These are phyloP conservation scores for Corvus hawaiiensis DNA, from an alignment of 2,113 vertebrate genomes.

Conservation along the genomic window DNA sequence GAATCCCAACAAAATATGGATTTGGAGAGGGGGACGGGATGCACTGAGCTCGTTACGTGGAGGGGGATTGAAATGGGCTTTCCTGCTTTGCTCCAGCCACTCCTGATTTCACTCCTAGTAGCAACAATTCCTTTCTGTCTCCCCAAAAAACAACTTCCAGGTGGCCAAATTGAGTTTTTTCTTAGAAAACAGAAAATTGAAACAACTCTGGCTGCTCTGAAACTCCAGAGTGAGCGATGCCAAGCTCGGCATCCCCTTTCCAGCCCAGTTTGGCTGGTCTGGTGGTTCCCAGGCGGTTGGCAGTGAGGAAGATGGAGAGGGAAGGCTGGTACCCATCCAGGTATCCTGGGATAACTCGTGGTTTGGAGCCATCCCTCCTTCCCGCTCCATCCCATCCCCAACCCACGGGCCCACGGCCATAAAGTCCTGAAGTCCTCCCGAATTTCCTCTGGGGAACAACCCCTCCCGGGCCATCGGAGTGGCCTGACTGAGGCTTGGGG, in stretches of 20 bases:
- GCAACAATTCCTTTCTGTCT: neutral
- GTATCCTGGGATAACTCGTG: neutral
- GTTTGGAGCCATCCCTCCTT: neutral
- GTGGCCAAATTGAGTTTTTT: neutral
- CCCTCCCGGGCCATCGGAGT: fast-evolving
- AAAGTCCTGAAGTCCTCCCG: neutral
- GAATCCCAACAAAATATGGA: neutral
- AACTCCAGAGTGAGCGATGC: neutral
- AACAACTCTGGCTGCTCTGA: neutral
- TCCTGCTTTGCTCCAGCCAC: neutral
- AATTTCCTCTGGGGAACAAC: neutral
- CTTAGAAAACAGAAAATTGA: neutral
- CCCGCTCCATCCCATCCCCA: neutral
- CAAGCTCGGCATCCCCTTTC: neutral
- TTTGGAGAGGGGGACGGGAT: neutral
- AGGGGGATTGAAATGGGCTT: neutral
- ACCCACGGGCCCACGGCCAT: fast-evolving
- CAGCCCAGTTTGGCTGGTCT: fast-evolving
- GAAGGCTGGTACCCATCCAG: neutral
- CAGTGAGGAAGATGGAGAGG: neutral
- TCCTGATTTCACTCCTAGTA: neutral
- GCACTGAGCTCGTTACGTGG: fast-evolving
- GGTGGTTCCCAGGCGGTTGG: neutral
- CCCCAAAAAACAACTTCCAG: neutral
- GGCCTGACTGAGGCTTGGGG: fast-evolving